These are phyloP conservation scores for Anabacerthia variegaticeps DNA, from an alignment of 2,797 vertebrate genomes.

Conservation along the genomic window DNA sequence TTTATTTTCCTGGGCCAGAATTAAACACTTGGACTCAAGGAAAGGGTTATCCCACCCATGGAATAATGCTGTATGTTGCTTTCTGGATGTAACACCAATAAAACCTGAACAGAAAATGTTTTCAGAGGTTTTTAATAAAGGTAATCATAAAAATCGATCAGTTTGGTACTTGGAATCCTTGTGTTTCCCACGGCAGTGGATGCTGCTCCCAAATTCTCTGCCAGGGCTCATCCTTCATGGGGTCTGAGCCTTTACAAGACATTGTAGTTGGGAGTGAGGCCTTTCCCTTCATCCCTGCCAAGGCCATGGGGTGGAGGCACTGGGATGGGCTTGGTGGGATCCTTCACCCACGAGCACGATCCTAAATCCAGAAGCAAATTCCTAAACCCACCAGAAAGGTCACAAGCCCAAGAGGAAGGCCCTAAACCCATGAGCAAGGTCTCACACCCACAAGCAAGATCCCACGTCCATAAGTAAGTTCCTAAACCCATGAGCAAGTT, in stretches of 20 bases:
- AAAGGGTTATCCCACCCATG: neutral
- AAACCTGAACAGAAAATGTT: neutral
- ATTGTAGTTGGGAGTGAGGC: neutral
- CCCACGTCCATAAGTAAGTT: neutral
- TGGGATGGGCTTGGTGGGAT: neutral
- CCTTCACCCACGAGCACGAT: neutral
- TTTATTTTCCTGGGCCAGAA: neutral
- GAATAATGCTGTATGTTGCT: neutral
- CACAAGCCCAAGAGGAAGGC: neutral
- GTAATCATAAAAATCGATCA: neutral
- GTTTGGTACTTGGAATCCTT: neutral
- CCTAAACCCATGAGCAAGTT: rapidly evolving
- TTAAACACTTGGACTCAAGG: neutral
- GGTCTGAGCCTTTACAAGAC: neutral
- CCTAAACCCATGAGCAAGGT: no score
- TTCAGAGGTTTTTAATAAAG: neutral
- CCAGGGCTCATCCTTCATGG: rapidly evolving
- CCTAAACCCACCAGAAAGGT: neutral
- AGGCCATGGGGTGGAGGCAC: neutral
- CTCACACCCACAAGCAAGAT: no score
- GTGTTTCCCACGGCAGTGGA: rapidly evolving
- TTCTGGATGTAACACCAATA: neutral
- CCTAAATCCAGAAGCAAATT: neutral
- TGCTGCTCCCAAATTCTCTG: neutral
- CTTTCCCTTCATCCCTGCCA: neutral